Base-by-base conservation (phyloP, 64 coral and sea anemone genomes). In the Pachyseris speciosa region DNA sequence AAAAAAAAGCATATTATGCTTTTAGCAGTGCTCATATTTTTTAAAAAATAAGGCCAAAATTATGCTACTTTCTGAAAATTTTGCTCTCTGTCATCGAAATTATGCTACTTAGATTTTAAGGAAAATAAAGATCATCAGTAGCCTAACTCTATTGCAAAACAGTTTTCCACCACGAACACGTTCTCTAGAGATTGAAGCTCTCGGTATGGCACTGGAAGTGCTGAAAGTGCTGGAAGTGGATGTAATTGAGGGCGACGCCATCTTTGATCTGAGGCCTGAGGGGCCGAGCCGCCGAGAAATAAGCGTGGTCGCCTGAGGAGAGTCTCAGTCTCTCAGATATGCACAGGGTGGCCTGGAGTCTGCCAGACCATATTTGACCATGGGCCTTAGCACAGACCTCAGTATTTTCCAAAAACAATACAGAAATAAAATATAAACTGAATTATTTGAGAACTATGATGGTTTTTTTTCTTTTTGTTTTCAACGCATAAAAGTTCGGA, bases 181-280 rank as follows among this genome's bases (percentile, higher is more conserved):
- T n/a, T n/a, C n/a, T n/a, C n/a, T n/a, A n/a, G n/a, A n/a, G n/a
- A n/a, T n/a, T n/a, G n/a, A n/a, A n/a, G n/a, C n/a, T n/a, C n/a
- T n/a, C n/a, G n/a, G n/a, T n/a, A n/a, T n/a, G n/a, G n/a, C n/a
- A n/a, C n/a, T n/a, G n/a, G n/a, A n/a, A n/a, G n/a, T n/a, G 43
- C 43, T 45, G 43, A 11, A 45, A 45, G 43, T 45, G 43, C 43
- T 45, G 43, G 43, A 45, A 45, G 43, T 45, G 43, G 43, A 45
- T 45, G 43, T 45, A 45, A 4, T 45, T 11, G 88, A 91, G 77
- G 66, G 70, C 63, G 78, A 83, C 89, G 89, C 89, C 89, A 91
- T 91, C 67, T 91, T 91, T 91, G 89, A 91, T 91, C 86, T 77
- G 34, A 88, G 71, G 70, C 70, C 76, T 72, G 76, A 91, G 78